Evolutionary conservation across 2,113 vertebrate species (phyloP), one percentile per base, ranked within the genome.

Genomic region (Aegithalos caudatus): DNA sequence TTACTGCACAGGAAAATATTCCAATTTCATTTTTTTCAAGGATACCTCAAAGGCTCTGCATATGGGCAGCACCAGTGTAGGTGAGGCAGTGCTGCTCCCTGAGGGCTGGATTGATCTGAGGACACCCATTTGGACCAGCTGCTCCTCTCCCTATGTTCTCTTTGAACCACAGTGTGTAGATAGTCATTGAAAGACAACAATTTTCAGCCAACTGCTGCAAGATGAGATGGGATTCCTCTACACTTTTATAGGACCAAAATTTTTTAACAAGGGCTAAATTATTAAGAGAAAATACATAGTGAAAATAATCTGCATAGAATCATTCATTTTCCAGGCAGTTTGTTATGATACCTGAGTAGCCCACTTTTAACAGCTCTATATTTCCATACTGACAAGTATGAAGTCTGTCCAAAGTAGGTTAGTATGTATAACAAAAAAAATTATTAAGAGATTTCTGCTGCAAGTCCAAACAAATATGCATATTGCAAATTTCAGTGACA

Each of bases 171-270:
- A 47, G 27, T 3, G 11, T 1, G 0, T 7, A 38, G 17, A 19
- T 1, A 42, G 67, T 25, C 62, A 73, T 51, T 40, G 66, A 58
- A 76, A 58, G 28, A 53, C 14, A 13, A 25, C n/a, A 19, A 40
- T 71, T 58, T 82, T 76, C 48, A 17, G 81, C 50, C 76, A 31
- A 1, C 5, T 45, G 31, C 61, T 88, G 51, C 51, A 80, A 80
- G 44, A 56, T 14, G 16, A n/a, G 38, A 29, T 6, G 2, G 10
- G 17, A 62, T 66, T 78, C 50, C 33, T 40, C 2, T 12, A 47
- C 3, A 1, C 11, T 53, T 93, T 13, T 22, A 38, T 0, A 3
- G 53, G 38, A 71, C 13, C 0, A 0, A 72, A 47, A 51, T 56
- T 37, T 7, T 80, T 45, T 23, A 65, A 45, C 25, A 65, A 44